A percentile compares a stretch with the other conserved stretches of the same genome.
These are phyloP conservation scores for Tachysurus vachellii DNA, from an alignment of 2,113 vertebrate genomes.

Conservation along the genomic window DNA sequence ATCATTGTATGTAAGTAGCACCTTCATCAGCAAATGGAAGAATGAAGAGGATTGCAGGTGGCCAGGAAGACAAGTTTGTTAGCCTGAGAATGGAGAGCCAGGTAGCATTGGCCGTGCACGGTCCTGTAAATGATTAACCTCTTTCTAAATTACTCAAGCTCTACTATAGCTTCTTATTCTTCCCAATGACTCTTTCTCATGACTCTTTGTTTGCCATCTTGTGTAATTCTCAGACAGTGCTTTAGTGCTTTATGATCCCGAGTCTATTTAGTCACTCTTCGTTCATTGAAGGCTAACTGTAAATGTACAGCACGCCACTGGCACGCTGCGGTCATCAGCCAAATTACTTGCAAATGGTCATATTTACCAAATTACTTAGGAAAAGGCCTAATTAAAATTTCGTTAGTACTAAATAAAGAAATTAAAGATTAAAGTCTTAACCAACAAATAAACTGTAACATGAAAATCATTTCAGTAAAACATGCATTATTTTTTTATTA, in stretches of 20 bases:
- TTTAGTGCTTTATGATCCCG: conserved; percentile 21
- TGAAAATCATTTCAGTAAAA: background rate
- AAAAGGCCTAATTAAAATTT: background rate
- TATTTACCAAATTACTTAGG: background rate
- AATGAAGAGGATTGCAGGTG: conserved; percentile 36
- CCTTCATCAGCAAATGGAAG: conserved; percentile 34
- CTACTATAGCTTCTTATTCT: conserved; percentile 3
- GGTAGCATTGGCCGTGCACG: conserved; percentile 31
- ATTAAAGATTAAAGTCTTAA: background rate
- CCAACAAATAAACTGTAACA: background rate
- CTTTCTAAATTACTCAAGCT: conserved; percentile 24
- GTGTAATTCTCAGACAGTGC: conserved; percentile 35
- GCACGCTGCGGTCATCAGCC: background rate
- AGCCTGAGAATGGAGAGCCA: conserved; percentile 47
- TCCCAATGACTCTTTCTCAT: background rate
- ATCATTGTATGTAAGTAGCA: conserved; percentile 44
- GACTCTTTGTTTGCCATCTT: conserved; percentile 26
- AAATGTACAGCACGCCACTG: conserved; percentile 8
- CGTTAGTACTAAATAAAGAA: background rate
- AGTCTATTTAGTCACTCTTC: conserved; percentile 9
- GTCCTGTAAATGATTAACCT: conserved; percentile 23
- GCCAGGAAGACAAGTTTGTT: conserved; percentile 31
- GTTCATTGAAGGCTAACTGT: conserved; percentile 37
- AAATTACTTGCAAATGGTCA: background rate
- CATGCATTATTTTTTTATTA: background rate